A percentile compares a stretch with the other conserved stretches of the same genome.
Conservation (phyloP, 2,888 invertebrate genomes). For the Therioaphis trifolii region DNA sequence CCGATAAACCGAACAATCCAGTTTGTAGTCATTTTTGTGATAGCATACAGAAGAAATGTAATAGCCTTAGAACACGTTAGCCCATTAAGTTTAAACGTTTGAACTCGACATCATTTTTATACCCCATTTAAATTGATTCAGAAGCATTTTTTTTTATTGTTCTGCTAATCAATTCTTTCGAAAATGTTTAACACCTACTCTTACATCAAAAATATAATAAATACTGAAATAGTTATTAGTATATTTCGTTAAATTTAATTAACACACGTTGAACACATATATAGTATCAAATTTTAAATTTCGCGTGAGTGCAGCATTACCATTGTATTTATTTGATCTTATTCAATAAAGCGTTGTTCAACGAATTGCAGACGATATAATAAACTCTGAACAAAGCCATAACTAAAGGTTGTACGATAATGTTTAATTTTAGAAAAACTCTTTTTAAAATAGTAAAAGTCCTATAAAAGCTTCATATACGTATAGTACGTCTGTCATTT, state of each 20-base stretch:
- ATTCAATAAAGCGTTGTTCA: background rate
- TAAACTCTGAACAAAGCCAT: background rate
- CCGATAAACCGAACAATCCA: constrained; percentile 51
- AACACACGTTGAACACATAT: background rate
- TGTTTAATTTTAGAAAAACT: background rate
- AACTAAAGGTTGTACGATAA: constrained; percentile 6
- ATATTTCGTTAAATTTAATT: background rate
- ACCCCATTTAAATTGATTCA: constrained; percentile 3
- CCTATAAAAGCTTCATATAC: background rate
- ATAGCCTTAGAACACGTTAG: background rate
- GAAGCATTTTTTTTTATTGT: background rate
- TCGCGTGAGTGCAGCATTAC: background rate
- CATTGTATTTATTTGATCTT: constrained; percentile 6
- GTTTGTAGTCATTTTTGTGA: constrained; percentile 50
- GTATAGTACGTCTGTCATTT: background rate
- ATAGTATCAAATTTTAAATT: background rate
- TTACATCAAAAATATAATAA: background rate
- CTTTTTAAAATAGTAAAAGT: background rate
- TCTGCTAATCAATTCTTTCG: background rate
- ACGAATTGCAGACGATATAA: background rate
- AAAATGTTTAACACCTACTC: background rate
- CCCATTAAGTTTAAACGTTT: constrained; percentile 15
- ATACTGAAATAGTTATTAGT: no score
- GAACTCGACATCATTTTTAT: constrained; percentile 1
- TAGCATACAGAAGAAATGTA: constrained; percentile 39